These are phyloP conservation scores for Myxocyprinus asiaticus DNA, from an alignment of 2,113 vertebrate genomes.

Conservation along the genomic window DNA sequence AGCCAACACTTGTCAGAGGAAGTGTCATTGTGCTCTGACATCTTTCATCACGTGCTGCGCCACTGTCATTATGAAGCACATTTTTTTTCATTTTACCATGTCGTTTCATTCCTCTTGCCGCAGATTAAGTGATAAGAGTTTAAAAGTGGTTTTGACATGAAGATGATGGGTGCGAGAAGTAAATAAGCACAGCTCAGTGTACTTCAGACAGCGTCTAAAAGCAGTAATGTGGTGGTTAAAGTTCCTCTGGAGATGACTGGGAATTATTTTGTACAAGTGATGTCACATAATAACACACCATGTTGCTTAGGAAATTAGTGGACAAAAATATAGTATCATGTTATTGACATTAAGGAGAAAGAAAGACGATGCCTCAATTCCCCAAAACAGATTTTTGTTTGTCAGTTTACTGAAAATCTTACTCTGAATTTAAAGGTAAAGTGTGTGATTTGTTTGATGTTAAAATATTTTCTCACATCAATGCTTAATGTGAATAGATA, in stretches of 20 bases:
- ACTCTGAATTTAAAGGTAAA: no score
- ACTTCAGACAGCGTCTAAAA: slow-evolving; percentile 44
- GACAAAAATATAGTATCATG: neutral
- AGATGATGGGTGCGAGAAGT: slow-evolving; percentile 52
- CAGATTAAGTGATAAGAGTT: slow-evolving; percentile 60
- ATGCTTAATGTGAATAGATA: no score
- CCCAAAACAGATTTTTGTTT: no score
- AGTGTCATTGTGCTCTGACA: slow-evolving; percentile 40
- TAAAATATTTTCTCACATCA: no score
- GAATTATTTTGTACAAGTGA: slow-evolving; percentile 15
- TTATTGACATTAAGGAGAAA: no score
- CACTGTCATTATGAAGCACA: slow-evolving; percentile 47
- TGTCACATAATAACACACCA: slow-evolving; percentile 17
- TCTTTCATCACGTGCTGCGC: slow-evolving; percentile 41
- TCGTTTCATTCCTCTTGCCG: slow-evolving; percentile 45
- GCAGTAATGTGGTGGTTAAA: slow-evolving; percentile 28
- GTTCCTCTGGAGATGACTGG: slow-evolving; percentile 39
- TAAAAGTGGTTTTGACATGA: slow-evolving; percentile 54
- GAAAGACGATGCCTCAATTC: no score
- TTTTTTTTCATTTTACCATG: slow-evolving; percentile 52
- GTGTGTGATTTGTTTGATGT: no score
- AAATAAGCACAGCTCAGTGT: slow-evolving; percentile 46
- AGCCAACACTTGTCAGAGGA: slow-evolving; percentile 45
- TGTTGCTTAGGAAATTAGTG: slow-evolving; percentile 40
- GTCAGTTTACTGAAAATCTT: no score